Percentiles rank a stretch among this genome's conserved stretches.
Evolutionary conservation across 2,888 invertebrate species (phyloP).

Genomic region (Polydrusus pterygomalis): DNA sequence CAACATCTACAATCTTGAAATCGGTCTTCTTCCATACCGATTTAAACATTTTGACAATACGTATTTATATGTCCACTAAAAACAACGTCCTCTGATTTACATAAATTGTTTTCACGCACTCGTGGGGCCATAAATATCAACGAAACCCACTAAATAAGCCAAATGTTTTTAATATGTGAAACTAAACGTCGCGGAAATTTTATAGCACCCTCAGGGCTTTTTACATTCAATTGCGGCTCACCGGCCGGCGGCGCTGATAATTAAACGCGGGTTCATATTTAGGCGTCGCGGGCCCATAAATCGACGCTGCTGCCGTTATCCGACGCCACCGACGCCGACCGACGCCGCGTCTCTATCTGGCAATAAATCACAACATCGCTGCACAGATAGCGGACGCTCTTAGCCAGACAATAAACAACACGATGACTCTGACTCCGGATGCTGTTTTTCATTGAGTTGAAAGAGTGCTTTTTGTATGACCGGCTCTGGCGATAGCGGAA

Average conservation of each 20-base stretch:
- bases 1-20: no score
- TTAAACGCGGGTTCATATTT: conserved; percentile 68
- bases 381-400: conserved; percentile 68
- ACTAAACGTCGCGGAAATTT: conserved; percentile 25
- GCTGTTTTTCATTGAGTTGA: conserved; percentile 68
- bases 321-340: conserved; percentile 47
- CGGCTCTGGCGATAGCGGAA: conserved; percentile 24
- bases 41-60: no score
- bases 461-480: conserved; percentile 60
- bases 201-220: conserved; percentile 34
- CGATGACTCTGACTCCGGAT: conserved; percentile 66
- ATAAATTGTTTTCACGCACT: neutral
- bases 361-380: conserved; percentile 70
- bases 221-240: conserved; percentile 40
- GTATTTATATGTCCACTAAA: neutral
- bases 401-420: conserved; percentile 69
- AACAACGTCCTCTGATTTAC: neutral
- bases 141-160: neutral
- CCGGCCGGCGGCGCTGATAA: conserved; percentile 63
- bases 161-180: conserved; percentile 14
- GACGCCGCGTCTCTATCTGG: conserved; percentile 67
- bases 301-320: conserved; percentile 58
- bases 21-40: no score
- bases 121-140: neutral
- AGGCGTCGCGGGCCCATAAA: conserved; percentile 60